phyloP scores from a whole-genome alignment of 2,113 vertebrate species.

The Eolophus roseicapilla region DNA sequence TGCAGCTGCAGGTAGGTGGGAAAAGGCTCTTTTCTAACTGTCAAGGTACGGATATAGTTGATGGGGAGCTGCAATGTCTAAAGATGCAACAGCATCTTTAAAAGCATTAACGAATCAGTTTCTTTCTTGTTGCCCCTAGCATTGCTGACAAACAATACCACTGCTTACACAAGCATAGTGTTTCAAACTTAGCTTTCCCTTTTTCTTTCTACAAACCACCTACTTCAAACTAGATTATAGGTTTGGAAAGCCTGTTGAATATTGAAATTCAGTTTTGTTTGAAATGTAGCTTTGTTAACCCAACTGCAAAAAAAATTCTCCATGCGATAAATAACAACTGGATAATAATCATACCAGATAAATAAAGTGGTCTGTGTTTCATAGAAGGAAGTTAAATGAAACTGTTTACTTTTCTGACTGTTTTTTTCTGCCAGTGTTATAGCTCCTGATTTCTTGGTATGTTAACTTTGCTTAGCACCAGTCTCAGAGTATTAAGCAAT shows the following conservation, averaged over 20 bases:
- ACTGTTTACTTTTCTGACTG: neutral
- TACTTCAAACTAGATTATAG: neutral
- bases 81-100: neutral
- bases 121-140: neutral
- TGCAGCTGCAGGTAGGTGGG: neutral
- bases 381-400: conserved; percentile 33
- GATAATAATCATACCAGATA: neutral
- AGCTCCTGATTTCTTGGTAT: neutral
- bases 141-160: neutral
- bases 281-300: neutral
- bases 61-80: neutral
- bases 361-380: conserved; percentile 55
- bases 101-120: neutral
- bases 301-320: neutral
- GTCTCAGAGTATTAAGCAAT: neutral
- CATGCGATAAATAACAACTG: conserved; percentile 27
- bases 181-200: neutral
- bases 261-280: neutral
- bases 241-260: neutral
- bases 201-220: neutral
- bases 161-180: neutral
- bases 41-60: neutral
- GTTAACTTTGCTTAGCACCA: neutral
- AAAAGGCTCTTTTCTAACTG: neutral
- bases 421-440: neutral